A percentile compares a stretch with the other conserved stretches of the same genome.
These are phyloP conservation scores for Thecocarcelia acutangulata DNA, from an alignment of 2,888 invertebrate genomes.

Conservation along the genomic window DNA sequence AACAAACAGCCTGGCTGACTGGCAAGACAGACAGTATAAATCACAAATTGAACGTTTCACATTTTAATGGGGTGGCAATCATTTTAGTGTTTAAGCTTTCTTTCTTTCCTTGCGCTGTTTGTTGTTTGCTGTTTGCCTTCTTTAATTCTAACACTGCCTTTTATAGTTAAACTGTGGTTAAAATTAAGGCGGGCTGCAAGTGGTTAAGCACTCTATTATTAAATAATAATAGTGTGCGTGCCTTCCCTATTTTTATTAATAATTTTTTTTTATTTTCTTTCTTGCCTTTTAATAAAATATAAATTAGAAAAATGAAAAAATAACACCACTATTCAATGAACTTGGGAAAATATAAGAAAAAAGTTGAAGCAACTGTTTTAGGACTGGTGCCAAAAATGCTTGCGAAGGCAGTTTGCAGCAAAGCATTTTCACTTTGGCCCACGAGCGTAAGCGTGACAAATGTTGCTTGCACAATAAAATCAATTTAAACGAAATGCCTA, in stretches of 20 bases:
- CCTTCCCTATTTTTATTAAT: slow-evolving; percentile 44
- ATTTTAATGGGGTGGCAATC: slow-evolving; percentile 81
- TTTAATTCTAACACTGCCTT: slow-evolving; percentile 9
- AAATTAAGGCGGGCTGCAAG: slow-evolving; percentile 71
- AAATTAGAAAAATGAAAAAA: slow-evolving; percentile 4
- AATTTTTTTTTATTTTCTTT: slow-evolving; percentile 12
- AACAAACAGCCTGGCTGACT: slow-evolving; percentile 40
- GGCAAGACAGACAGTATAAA: slow-evolving; percentile 66
- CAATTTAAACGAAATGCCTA: too few species aligned
- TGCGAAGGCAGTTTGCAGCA: too few species aligned
- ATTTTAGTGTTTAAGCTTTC: slow-evolving; percentile 63
- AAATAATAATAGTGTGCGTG: slow-evolving; percentile 80
- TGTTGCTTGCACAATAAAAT: too few species aligned
- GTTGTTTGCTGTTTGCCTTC: not conserved
- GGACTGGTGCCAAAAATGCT: too few species aligned
- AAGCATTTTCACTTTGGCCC: too few species aligned
- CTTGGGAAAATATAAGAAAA: not conserved
- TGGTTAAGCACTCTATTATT: slow-evolving; percentile 80
- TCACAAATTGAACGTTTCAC: slow-evolving; percentile 70
- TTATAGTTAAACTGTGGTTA: slow-evolving; percentile 38
- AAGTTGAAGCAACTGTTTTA: too few species aligned
- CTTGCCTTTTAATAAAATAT: slow-evolving; percentile 5
- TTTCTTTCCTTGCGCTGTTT: slow-evolving; percentile 6
- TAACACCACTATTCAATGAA: too few species aligned
- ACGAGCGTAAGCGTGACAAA: too few species aligned